Evolutionary conservation across 2,888 invertebrate genomes (phyloP), one percentile per base, ranked within the genome.

Genomic region (Eucera pruinosa): DNA sequence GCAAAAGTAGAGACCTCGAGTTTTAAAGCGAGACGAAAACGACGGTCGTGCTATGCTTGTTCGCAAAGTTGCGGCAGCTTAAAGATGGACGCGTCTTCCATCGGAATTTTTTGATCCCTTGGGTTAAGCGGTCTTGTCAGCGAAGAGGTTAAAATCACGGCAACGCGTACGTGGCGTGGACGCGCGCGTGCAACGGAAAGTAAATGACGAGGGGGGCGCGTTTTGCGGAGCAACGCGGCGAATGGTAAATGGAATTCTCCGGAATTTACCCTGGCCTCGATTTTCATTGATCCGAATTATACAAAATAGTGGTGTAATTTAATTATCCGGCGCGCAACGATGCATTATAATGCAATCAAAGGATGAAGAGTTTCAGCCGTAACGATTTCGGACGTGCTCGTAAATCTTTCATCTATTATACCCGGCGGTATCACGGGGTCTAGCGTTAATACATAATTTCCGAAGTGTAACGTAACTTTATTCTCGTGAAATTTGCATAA

Each of bases 321-420:
- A 70, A 84, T 84, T 81, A 78, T 47, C 68, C 74, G 65, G 48
- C 54, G 62, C n/a, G 55, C 83, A 75, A 55, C 80, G 77, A 82
- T 82, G 82, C 83, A 71, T 85, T 78, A 78, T 85, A 80, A 84
- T 71, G 75, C 72, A 80, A 84, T 85, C 80, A 80, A 82, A 82
- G 83, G 62, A 71, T 80, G 80, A 85, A 85, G 85, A 76, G 85
- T 82, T 62, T 67, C 68, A 57, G 54, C 9, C 58, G 62, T 66
- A 73, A 82, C 70, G 55, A 75, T 85, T 75, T 77, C 70, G 54
- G 30, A 25, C 68, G 20, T 33, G 45, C 71, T 66, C 80, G 47
- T 80, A 81, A 78, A 82, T 82, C 82, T 78, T 84, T 71, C 71
- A 71, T 74, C 78, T 47, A 69, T 72, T 1, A 1, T 68, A 41